Evolutionary conservation across 2,113 vertebrate genomes (phyloP).

Genomic region (Chelonoidis abingdonii): DNA sequence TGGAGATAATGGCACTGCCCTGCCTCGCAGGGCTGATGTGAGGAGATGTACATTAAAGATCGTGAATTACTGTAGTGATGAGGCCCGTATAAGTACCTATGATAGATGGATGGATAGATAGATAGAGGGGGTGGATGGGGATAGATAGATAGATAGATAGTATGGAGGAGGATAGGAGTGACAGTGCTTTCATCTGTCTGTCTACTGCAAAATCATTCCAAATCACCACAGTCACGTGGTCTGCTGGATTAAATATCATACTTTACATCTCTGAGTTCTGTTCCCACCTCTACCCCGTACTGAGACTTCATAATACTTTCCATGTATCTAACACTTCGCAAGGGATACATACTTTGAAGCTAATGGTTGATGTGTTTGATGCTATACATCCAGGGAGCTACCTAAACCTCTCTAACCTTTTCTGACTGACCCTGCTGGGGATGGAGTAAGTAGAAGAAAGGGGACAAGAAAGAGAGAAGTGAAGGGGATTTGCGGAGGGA

Average conservation of each 20-base stretch:
- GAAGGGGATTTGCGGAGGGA: neutral
- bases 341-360: neutral
- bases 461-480: neutral
- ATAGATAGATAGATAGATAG: too few species aligned
- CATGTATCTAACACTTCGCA: neutral
- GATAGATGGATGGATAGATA: too few species aligned
- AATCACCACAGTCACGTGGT: neutral
- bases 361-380: neutral
- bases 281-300: neutral
- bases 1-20: neutral
- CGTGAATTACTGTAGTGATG: neutral
- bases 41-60: neutral
- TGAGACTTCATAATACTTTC: neutral
- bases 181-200: neutral
- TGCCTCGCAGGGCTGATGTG: accelerated
- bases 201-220: neutral
- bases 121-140: too few species aligned
- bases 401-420: neutral
- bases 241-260: neutral
- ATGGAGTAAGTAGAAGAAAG: accelerated
- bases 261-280: neutral
- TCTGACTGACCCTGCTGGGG: accelerated
- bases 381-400: neutral
- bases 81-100: neutral
- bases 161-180: neutral